Conservation (phyloP, 1,140 invertebrate genomes). For the Mizuhopecten yessoensis region DNA sequence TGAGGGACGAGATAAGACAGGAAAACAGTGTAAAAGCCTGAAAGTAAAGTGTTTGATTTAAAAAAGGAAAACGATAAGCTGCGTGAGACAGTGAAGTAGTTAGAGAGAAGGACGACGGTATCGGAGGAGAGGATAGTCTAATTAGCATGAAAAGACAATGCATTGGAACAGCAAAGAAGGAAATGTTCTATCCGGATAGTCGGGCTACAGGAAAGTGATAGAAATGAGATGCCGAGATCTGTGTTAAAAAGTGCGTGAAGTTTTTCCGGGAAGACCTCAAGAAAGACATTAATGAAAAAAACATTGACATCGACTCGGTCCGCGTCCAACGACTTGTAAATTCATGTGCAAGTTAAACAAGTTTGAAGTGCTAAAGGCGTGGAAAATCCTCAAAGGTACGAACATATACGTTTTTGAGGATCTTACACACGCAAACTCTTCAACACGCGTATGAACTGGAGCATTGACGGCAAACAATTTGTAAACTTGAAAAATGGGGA, state of each 20-base stretch:
- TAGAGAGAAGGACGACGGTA: not conserved
- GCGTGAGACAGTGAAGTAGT: not conserved
- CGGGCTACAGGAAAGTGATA: not conserved
- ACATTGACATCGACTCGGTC: not conserved
- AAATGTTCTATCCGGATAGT: not conserved
- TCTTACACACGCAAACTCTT: not conserved
- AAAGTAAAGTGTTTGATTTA: not conserved
- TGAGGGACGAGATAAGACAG: not conserved
- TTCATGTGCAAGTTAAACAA: not conserved
- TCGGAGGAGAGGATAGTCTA: not conserved
- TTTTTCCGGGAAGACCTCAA: not conserved
- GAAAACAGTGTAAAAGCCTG: not conserved
- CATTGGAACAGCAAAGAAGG: not conserved
- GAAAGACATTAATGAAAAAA: not conserved
- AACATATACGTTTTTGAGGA: not conserved
- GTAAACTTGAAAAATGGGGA: not conserved
- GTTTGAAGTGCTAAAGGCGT: not conserved
- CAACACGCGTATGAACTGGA: not conserved
- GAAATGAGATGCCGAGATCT: not conserved
- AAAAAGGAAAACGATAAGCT: not conserved
- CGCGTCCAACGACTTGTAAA: not conserved
- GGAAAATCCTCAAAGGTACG: not conserved
- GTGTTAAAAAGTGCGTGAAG: not conserved
- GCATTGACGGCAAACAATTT: not conserved
- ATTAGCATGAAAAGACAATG: not conserved